Conservation (phyloP, 1,140 invertebrate species). For the Eupeodes corollae region DNA sequence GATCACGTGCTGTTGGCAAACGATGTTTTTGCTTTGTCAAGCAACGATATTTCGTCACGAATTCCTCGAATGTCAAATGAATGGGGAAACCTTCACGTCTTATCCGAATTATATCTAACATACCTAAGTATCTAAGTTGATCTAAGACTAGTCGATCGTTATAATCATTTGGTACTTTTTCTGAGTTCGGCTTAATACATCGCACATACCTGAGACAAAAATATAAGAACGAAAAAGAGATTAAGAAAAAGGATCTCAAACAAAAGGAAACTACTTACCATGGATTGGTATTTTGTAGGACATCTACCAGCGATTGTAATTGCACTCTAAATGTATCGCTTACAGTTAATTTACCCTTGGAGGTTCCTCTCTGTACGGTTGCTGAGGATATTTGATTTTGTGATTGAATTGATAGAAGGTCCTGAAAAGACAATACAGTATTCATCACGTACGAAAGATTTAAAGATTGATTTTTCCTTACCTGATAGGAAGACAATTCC, state of each 20-base stretch:
- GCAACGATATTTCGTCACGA: constrained; percentile 49
- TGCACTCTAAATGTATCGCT: constrained; percentile 88
- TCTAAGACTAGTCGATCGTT: constrained; percentile 74
- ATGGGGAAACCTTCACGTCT: constrained; percentile 86
- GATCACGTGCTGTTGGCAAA: constrained; percentile 5
- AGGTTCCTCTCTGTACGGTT: constrained; percentile 70
- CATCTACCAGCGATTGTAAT: constrained; percentile 81
- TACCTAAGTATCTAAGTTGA: constrained; percentile 86
- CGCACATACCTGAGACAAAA: constrained; percentile 64
- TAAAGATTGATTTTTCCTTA: no score
- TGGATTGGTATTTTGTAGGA: constrained; percentile 80
- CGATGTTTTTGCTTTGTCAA: constrained; percentile 19
- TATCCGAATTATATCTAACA: constrained; percentile 92
- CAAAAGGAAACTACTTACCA: constrained; percentile 50
- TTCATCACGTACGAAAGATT: background rate
- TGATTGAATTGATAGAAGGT: constrained; percentile 4
- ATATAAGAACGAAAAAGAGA: background rate
- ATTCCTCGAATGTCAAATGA: constrained; percentile 68
- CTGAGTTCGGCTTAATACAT: constrained; percentile 89
- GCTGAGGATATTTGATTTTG: constrained; percentile 24
- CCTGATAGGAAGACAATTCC: constrained; percentile 77
- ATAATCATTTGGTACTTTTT: constrained; percentile 75
- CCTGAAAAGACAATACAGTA: background rate
- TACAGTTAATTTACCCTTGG: constrained; percentile 85
- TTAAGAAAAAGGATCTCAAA: no score